Evolutionary conservation across 2,888 invertebrate species (phyloP).

Genomic region (Drosophila macrothrix): DNA sequence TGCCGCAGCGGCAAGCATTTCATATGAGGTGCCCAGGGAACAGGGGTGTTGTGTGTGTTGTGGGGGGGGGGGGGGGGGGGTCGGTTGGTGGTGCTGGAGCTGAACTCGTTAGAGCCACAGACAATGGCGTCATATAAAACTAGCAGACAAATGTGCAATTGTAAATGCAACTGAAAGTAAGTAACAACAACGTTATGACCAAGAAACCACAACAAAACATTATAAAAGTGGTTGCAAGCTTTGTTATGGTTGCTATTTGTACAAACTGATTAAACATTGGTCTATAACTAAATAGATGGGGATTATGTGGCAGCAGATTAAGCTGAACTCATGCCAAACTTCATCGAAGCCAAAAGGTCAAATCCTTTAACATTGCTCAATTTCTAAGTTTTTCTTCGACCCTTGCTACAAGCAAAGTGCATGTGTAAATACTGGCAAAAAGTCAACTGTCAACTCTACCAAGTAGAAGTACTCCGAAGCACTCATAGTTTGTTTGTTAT

Average conservation of each 20-base stretch:
- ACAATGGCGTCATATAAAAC: conserved; percentile 51
- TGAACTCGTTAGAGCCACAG: conserved; percentile 28
- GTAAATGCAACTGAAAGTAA: conserved; percentile 50
- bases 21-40: conserved; percentile 5
- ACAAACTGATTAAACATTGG: background rate
- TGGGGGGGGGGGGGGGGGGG: conserved; percentile 6
- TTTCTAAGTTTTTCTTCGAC: conserved; percentile 10
- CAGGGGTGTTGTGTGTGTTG: background rate
- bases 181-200: conserved; percentile 10
- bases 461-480: conserved; percentile 25
- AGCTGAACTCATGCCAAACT: background rate
- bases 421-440: conserved; percentile 37
- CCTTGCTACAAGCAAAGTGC: conserved; percentile 30
- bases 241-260: background rate
- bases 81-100: conserved; percentile 3
- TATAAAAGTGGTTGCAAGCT: background rate
- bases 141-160: conserved; percentile 53
- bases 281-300: background rate
- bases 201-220: conserved; percentile 1
- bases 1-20: conserved; percentile 37
- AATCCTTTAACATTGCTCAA: conserved; percentile 16
- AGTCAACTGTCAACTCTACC: conserved; percentile 48
- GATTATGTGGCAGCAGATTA: background rate
- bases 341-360: conserved; percentile 1
- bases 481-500: conserved; percentile 39